Evolutionary conservation across 2,113 vertebrate genomes (phyloP).

Genomic region (Suncus etruscus): DNA sequence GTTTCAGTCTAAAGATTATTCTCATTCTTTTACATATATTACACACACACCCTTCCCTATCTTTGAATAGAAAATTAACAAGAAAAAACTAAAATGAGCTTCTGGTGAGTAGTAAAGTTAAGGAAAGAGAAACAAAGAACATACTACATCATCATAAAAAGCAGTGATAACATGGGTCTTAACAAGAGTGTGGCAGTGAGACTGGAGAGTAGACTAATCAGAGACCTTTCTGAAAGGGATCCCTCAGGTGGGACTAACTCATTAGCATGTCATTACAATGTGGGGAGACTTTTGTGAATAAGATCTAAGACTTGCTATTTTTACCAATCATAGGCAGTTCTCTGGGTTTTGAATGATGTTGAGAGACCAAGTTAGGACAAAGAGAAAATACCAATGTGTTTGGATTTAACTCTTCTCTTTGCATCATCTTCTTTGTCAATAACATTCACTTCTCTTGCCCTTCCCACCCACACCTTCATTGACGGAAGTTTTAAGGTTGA

Average conservation of each 20-base stretch:
- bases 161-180: background rate
- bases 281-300: no score
- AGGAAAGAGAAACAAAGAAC: background rate
- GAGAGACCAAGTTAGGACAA: no score
- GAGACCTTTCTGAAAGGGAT: background rate
- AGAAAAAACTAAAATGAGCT: background rate
- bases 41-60: background rate
- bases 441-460: background rate
- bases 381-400: no score
- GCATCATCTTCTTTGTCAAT: background rate
- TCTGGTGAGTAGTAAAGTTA: background rate
- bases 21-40: background rate
- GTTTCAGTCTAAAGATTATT: background rate
- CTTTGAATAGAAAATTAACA: background rate
- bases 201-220: background rate
- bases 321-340: no score
- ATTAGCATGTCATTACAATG: background rate
- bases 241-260: background rate
- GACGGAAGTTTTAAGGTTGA: background rate
- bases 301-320: background rate
- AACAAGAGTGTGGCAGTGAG: background rate
- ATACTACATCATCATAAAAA: background rate
- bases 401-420: background rate
- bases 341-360: no score
- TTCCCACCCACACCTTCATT: background rate